Base-by-base conservation (phyloP, 2,888 invertebrate species). In the Amblyteles armatorius region DNA sequence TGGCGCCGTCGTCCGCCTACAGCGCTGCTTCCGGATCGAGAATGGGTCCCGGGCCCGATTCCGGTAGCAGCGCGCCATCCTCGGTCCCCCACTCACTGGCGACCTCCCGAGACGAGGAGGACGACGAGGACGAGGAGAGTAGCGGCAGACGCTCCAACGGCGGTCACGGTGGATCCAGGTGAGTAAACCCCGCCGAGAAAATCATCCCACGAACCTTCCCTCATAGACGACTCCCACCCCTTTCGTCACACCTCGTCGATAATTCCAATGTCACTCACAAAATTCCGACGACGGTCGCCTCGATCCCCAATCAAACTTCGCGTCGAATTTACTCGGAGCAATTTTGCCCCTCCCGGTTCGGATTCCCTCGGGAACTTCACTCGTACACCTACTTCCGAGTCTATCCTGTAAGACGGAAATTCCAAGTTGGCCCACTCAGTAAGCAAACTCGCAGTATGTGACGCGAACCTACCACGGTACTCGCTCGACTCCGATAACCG, bases 21-120 rank as follows among this genome's bases (percentile, higher is more conserved):
- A 89, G 91, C 90, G 91, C 91, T 89, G 92, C 92, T 84, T 92
- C 92, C 88, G 90, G 92, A 86, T 92, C 93, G 89, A 93, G 92
- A 87, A 93, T 93, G 93, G 94, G 93, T 88, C 92, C 91, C 60
- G 93, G 92, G 89, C 92, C 91, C 90, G 93, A 94, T 87, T 94
- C 94, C 84, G 94, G 93, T 85, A 93, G 93, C 90, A 93, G 93
- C 88, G 93, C 93, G 74, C 93, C 92, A 82, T 93, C 94, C 83
- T 93, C 94, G 85, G 93, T 90, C 82, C 92, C 94, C 5, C 94
- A 95, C 26, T 95, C 96, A 19, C 95, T 96, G 88, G 95, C 96
- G 81, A 96, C 96, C 29, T 96, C 96, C 76, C 95, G 96, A 86
- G 96, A 96, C 90, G 97, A 97, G 86, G 96, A 94, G 80, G 94